These are phyloP conservation scores for Meles meles DNA, from an alignment of 2,113 vertebrate genomes.

Conservation along the genomic window DNA sequence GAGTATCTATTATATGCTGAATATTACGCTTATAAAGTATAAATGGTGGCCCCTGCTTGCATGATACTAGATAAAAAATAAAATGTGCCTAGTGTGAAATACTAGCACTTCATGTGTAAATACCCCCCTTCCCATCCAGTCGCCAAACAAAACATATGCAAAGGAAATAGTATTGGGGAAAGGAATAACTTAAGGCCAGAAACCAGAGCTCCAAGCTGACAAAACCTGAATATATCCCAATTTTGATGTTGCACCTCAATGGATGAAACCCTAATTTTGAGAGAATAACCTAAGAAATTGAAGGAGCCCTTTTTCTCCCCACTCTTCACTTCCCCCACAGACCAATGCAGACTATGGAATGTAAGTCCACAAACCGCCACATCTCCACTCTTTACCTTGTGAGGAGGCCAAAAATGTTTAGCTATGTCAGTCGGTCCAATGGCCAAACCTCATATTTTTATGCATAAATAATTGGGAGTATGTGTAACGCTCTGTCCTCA, in stretches of 20 bases:
- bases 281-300: constrained; percentile 47
- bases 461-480: constrained; percentile 77
- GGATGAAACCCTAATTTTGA: constrained; percentile 57
- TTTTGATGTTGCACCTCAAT: constrained; percentile 30
- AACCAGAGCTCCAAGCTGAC: constrained; percentile 15
- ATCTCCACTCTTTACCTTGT: constrained; percentile 76
- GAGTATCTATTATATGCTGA: background rate
- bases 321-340: constrained; percentile 70
- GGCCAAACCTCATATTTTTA: constrained; percentile 78
- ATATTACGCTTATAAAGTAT: background rate
- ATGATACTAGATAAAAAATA: background rate
- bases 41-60: background rate
- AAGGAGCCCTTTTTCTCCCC: constrained; percentile 68
- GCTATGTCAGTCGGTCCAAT: constrained; percentile 72
- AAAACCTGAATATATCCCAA: constrained; percentile 17
- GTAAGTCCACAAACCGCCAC: constrained; percentile 75
- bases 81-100: background rate
- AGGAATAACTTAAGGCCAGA: constrained; percentile 3
- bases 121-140: too few relatives aligned
- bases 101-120: background rate
- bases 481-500: constrained; percentile 75
- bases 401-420: constrained; percentile 76
- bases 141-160: background rate
- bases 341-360: constrained; percentile 74
- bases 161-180: background rate